Evolutionary conservation across 2,888 invertebrate genomes (phyloP).

Genomic region (Polyploca ridens): DNA sequence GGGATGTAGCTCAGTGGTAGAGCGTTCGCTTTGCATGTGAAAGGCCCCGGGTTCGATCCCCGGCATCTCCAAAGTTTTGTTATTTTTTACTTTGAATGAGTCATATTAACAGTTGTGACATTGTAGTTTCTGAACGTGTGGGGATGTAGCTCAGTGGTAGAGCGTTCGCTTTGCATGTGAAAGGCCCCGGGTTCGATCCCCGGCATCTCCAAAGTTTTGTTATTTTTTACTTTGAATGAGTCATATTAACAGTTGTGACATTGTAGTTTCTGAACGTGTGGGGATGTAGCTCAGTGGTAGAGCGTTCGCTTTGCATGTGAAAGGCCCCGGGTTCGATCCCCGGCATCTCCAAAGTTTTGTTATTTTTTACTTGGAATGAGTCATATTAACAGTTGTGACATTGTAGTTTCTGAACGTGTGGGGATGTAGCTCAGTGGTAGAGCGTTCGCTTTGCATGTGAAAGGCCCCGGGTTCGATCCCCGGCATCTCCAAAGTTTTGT

Average conservation of each 20-base stretch:
- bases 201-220: background rate
- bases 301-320: slow-evolving; percentile 99
- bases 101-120: no score
- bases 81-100: slow-evolving; percentile 16
- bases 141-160: no score
- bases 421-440: slow-evolving; percentile 99
- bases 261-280: slow-evolving; percentile 29
- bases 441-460: slow-evolving; percentile 99
- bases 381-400: background rate
- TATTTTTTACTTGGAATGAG: no score
- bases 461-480: slow-evolving; percentile 99
- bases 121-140: no score
- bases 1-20: slow-evolving; percentile 99
- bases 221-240: background rate
- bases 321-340: slow-evolving; percentile 99
- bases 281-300: slow-evolving; percentile 99
- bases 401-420: slow-evolving; percentile 30
- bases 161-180: no score
- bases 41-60: slow-evolving; percentile 99
- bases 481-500: slow-evolving; percentile 89
- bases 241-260: background rate
- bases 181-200: no score
- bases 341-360: slow-evolving; percentile 90
- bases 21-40: slow-evolving; percentile 99
- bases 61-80: slow-evolving; percentile 89